A percentile compares a stretch with the other conserved stretches of the same genome.
Evolutionary conservation across 2,113 vertebrate genomes (phyloP).

Genomic region (Ptychochromis oligacanthus): DNA sequence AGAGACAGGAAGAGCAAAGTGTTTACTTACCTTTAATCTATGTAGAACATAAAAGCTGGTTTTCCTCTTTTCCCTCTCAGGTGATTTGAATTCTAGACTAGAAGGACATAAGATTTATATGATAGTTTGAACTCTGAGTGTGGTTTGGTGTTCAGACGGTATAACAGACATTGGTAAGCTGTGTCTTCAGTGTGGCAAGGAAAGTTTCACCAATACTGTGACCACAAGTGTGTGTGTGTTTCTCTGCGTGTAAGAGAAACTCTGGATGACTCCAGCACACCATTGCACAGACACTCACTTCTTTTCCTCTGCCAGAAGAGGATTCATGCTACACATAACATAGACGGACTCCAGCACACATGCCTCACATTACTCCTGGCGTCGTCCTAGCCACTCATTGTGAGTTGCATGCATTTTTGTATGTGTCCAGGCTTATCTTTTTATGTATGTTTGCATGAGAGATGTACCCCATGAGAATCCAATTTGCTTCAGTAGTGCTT

Average conservation of each 20-base stretch:
- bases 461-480: slow-evolving; percentile 15
- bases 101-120: slow-evolving; percentile 1
- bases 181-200: slow-evolving; percentile 57
- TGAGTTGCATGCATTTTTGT: background rate
- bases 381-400: slow-evolving; percentile 28
- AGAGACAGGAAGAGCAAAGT: background rate
- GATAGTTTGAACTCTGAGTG: slow-evolving; percentile 41
- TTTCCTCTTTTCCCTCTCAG: slow-evolving; percentile 10
- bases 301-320: slow-evolving; percentile 34
- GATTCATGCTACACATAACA: slow-evolving; percentile 33
- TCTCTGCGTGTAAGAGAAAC: slow-evolving; percentile 32
- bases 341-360: slow-evolving; percentile 59
- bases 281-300: slow-evolving; percentile 11
- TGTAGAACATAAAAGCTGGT: too few species aligned
- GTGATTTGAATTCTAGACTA: slow-evolving; percentile 4
- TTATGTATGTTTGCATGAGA: slow-evolving; percentile 12
- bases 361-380: slow-evolving; percentile 65
- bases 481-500: slow-evolving; percentile 9
- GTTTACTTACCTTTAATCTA: background rate
- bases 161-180: slow-evolving; percentile 61
- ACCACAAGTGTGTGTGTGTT: slow-evolving; percentile 37
- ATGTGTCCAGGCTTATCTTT: slow-evolving; percentile 2
- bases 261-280: slow-evolving; percentile 54
- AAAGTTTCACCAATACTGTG: slow-evolving; percentile 44
- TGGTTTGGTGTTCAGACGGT: slow-evolving; percentile 61